Conservation (phyloP, 2,113 vertebrate genomes). For the Epinephelus lanceolatus region DNA sequence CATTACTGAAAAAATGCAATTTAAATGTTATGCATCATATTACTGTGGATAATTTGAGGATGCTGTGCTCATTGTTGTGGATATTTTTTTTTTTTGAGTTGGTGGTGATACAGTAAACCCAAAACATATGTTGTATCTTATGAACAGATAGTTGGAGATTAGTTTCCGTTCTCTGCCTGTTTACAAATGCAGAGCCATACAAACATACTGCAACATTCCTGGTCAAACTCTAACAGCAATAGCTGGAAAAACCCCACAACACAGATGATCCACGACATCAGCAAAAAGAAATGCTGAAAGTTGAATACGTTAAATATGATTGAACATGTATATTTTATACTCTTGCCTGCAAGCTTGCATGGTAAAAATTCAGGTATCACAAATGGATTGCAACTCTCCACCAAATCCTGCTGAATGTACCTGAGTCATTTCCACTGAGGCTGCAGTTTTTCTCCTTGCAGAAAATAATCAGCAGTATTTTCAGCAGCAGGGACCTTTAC, state of each 20-base stretch:
- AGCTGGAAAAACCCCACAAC: background rate
- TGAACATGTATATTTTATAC: background rate
- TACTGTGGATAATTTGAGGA: background rate
- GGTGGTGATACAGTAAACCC: background rate
- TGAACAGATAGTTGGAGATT: background rate
- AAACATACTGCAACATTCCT: background rate
- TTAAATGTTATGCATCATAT: background rate
- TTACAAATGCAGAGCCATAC: background rate
- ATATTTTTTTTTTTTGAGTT: background rate
- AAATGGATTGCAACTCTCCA: conserved; percentile 16
- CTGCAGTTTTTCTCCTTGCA: conserved; percentile 42
- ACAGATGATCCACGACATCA: conserved; percentile 6
- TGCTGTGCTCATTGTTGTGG: background rate
- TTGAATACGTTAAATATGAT: background rate
- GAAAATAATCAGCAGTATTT: conserved; percentile 22
- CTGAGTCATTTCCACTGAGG: conserved; percentile 29
- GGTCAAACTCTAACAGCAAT: conserved; percentile 1
- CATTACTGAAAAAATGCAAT: background rate
- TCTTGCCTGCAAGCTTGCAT: conserved; percentile 34
- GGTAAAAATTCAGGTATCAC: conserved; percentile 6
- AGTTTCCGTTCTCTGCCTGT: background rate
- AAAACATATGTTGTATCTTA: background rate
- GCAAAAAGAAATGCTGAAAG: conserved; percentile 31
- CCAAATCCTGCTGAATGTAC: conserved; percentile 55
- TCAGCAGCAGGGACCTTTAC: background rate